phyloP scores from a whole-genome alignment of 2,797 vertebrate genomes.

The Acrossocheilus wenchowensis region DNA sequence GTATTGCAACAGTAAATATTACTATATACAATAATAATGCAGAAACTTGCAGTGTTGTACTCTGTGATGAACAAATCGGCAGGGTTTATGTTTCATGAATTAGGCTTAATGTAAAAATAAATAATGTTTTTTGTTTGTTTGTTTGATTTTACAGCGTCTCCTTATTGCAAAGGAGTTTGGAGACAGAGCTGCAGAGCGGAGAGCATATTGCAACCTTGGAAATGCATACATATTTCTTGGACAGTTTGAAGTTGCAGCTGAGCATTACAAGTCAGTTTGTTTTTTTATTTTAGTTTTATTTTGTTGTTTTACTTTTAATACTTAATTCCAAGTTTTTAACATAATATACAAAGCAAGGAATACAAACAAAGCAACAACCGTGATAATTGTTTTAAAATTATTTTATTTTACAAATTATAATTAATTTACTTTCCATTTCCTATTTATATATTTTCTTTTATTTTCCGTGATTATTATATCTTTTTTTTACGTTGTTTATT shows the following conservation, averaged over 20 bases:
- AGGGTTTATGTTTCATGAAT: not conserved
- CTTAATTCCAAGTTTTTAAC: not conserved
- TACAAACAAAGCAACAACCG: not conserved
- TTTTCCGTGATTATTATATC: not conserved
- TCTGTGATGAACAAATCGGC: not conserved
- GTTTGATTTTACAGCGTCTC: conserved; percentile 81
- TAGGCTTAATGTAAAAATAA: conserved; percentile 9
- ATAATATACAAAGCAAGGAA: not conserved
- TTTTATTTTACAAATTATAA: not conserved
- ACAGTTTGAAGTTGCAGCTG: conserved; percentile 91
- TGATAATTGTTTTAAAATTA: not conserved
- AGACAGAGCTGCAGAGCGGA: conserved; percentile 92
- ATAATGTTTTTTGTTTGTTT: conserved; percentile 29
- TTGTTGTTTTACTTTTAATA: not conserved
- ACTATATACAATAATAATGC: not conserved
- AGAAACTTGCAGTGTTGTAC: not conserved
- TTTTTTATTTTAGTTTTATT: not conserved
- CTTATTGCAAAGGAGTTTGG: conserved; percentile 97
- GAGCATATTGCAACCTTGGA: conserved; percentile 96
- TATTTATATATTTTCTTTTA: not conserved
- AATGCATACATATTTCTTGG: conserved; percentile 94
- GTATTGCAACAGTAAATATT: not conserved
- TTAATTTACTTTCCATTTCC: not conserved
- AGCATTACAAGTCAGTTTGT: conserved; percentile 90
- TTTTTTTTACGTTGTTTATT: not conserved